A percentile compares a stretch with the other conserved stretches of the same genome.
Evolutionary conservation across 2,113 vertebrate genomes (phyloP).

Genomic region (Noturus placidus): DNA sequence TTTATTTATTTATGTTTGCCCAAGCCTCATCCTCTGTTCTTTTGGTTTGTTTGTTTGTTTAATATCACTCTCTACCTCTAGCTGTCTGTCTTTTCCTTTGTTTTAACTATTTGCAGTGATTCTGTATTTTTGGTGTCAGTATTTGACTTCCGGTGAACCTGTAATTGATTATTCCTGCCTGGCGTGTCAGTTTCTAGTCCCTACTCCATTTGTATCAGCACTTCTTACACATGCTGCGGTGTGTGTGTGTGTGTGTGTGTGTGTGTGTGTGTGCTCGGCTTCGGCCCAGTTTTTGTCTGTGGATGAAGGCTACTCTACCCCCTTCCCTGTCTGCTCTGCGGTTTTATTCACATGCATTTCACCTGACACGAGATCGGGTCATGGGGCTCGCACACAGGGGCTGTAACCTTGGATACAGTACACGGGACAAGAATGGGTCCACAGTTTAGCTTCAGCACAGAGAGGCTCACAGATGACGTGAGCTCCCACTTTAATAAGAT

Average conservation of each 20-base stretch:
- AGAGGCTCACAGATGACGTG: slow-evolving; percentile 29
- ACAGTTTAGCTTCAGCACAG: slow-evolving; percentile 40
- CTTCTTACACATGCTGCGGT: background rate
- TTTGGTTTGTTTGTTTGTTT: slow-evolving; percentile 13
- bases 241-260: background rate
- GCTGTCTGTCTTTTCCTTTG: background rate
- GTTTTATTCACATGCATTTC: slow-evolving; percentile 42
- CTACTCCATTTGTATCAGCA: background rate
- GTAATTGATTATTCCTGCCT: slow-evolving; percentile 34
- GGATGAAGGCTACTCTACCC: slow-evolving; percentile 46
- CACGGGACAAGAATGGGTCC: slow-evolving; percentile 49
- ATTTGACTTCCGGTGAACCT: background rate
- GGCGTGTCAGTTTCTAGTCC: slow-evolving; percentile 30
- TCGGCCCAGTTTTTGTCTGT: slow-evolving; percentile 43
- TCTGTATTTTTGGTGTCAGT: slow-evolving; percentile 41
- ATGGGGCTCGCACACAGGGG: slow-evolving; percentile 20
- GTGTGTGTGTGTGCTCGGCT: background rate
- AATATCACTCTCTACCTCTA: background rate
- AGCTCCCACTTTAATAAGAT: slow-evolving; percentile 28
- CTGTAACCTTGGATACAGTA: slow-evolving; percentile 47
- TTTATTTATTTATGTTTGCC: background rate
- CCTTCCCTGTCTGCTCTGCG: background rate
- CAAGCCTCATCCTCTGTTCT: slow-evolving; percentile 4
- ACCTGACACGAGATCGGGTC: slow-evolving; percentile 42
- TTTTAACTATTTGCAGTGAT: background rate